Evolutionary conservation across 2,797 vertebrate genomes (phyloP), one percentile per base, ranked within the genome.

Genomic region (Poecilia gillii): DNA sequence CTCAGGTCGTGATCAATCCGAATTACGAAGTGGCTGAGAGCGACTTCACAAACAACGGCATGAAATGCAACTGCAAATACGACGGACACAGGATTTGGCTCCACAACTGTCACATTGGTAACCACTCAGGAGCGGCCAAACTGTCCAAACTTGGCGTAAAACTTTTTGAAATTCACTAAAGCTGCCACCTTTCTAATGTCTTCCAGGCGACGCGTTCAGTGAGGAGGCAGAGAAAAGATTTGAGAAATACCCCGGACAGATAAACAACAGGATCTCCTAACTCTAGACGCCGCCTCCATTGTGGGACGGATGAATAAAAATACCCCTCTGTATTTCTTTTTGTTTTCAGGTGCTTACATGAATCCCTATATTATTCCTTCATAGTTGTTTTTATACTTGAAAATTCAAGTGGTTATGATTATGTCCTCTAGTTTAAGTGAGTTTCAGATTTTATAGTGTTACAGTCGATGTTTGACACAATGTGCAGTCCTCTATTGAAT

Each of bases 31-130:
- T 99, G 84, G 97, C 98, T 0, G 99, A 99, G 91, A 99, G 97
- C 1, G 99, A 99, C 92, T 99, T 99, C 93, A 98, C 97, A 92
- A 99, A 99, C 93, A 99, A 99, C 0, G 98, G 96, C 84, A 99
- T 99, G 99, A 99, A 97, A 83, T 99, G 99, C 86, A 99, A 97
- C 96, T 99, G 99, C 95, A 99, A 99, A 91, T 99, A 99, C 0
- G 99, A 99, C 0, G 98, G 99, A 4, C 96, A 99, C 72, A 96
- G 99, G 72, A 97, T 99, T 94, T 99, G 99, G 99, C 93, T 99
- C 87, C 98, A 99, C 86, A 97, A 96, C 95, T 99, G 99, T 85
- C 99, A 99, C 84, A 96, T 95, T 0, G 97, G 99, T 99, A 88
- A 94, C 90, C 0, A 9, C 0, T 7, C 0, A 25, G 1, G 74